phyloP scores from a whole-genome alignment of 2,888 invertebrate species.

The Zaprionus bogoriensis region DNA sequence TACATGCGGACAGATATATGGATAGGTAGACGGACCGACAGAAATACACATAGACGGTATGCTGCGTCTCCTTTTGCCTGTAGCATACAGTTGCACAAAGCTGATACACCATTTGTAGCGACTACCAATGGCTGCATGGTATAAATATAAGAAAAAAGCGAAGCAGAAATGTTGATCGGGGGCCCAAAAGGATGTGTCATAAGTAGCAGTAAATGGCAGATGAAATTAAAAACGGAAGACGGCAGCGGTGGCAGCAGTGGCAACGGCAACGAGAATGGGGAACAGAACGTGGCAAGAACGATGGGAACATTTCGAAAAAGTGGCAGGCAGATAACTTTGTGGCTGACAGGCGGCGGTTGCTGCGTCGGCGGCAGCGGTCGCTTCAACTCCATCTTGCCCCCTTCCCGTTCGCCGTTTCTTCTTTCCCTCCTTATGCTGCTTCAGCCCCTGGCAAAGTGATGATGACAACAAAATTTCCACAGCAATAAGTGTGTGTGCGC shows the following conservation, averaged over 20 bases:
- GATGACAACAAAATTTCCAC: constrained; percentile 73
- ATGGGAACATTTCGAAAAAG: constrained; percentile 40
- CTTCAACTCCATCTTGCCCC: constrained; percentile 40
- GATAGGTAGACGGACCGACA: too few relatives aligned
- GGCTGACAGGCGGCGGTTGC: too few relatives aligned
- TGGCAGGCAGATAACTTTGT: constrained; percentile 70
- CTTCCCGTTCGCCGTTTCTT: background rate
- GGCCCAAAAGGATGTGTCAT: constrained; percentile 72
- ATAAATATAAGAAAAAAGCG: constrained; percentile 10
- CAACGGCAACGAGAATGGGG: background rate
- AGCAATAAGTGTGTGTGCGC: constrained; percentile 36
- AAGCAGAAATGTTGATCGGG: background rate
- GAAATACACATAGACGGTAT: too few relatives aligned
- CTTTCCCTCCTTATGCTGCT: constrained; percentile 3
- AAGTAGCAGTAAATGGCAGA: constrained; percentile 77
- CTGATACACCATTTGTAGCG: too few relatives aligned
- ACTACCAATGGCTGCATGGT: too few relatives aligned
- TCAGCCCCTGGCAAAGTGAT: constrained; percentile 59
- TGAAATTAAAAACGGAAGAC: constrained; percentile 79
- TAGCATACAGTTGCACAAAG: too few relatives aligned
- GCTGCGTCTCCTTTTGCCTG: too few relatives aligned
- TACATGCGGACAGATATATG: too few relatives aligned
- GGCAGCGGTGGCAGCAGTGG: background rate
- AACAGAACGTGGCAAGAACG: too few relatives aligned
- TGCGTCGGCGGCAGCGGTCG: constrained; percentile 31